Percentiles rank a stretch among this genome's conserved stretches.
phyloP scores from a whole-genome alignment of 1,140 invertebrate genomes.

The Dreissena polymorpha region DNA sequence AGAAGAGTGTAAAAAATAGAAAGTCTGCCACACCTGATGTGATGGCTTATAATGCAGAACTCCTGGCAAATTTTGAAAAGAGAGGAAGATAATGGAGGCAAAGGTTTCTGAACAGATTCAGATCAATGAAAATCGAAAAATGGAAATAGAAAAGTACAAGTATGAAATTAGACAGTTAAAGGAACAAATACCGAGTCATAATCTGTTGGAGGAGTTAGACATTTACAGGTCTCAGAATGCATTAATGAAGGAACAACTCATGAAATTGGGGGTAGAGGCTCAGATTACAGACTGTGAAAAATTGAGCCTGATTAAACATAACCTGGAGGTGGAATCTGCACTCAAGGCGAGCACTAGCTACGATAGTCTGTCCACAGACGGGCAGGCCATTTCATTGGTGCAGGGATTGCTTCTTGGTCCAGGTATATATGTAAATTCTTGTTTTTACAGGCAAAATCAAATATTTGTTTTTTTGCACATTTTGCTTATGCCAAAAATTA shows the following conservation, averaged over 20 bases:
- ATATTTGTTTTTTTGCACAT: too few species aligned
- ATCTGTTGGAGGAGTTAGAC: conserved; percentile 73
- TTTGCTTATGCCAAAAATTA: too few species aligned
- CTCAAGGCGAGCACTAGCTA: conserved; percentile 70
- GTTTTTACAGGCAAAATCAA: too few species aligned
- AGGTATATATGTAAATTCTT: conserved; percentile 21
- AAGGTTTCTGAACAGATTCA: conserved; percentile 78
- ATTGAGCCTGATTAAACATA: conserved; percentile 67
- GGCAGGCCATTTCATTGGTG: conserved; percentile 41
- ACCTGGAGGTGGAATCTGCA: conserved; percentile 44
- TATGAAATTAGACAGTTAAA: conserved; percentile 75
- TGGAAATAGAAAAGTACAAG: conserved; percentile 78
- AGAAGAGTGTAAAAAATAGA: conserved; percentile 70
- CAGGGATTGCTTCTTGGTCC: conserved; percentile 37
- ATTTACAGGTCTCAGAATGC: conserved; percentile 75
- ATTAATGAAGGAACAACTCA: conserved; percentile 72
- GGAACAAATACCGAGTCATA: conserved; percentile 68
- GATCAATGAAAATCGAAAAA: conserved; percentile 76
- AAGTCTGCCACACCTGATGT: conserved; percentile 77
- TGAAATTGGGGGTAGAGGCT: conserved; percentile 76
- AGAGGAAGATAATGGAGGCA: conserved; percentile 76
- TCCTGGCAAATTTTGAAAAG: conserved; percentile 79
- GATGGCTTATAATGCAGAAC: conserved; percentile 80
- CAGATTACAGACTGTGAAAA: conserved; percentile 78
- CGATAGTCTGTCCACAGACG: conserved; percentile 73